These are phyloP conservation scores for Gryon sp. DNA, from an alignment of 1,140 invertebrate species.

Conservation along the genomic window DNA sequence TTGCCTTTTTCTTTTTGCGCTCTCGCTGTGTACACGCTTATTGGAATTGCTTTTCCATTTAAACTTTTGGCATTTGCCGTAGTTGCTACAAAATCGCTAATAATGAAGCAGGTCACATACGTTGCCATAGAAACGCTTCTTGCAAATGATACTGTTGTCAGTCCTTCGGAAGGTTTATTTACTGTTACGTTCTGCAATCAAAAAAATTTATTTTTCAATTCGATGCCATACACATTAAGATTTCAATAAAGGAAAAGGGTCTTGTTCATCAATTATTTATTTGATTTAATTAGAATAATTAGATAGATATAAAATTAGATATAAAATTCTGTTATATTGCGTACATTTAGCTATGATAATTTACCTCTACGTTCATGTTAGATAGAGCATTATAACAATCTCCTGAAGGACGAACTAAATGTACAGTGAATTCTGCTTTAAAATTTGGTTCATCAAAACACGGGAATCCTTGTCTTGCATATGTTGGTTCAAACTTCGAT, in stretches of 20 bases:
- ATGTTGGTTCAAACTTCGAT: slow-evolving; percentile 96
- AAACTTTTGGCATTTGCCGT: slow-evolving; percentile 81
- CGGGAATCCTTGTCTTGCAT: slow-evolving; percentile 94
- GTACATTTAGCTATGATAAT: not conserved
- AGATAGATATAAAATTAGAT: too few relatives aligned
- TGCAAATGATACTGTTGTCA: slow-evolving; percentile 84
- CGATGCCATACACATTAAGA: not conserved
- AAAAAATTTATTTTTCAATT: slow-evolving; percentile 37
- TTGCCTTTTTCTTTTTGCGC: slow-evolving; percentile 87
- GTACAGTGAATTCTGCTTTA: slow-evolving; percentile 92
- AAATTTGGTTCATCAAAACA: slow-evolving; percentile 97
- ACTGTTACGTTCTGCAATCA: slow-evolving; percentile 69
- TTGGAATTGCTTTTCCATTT: slow-evolving; percentile 80
- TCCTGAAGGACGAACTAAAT: slow-evolving; percentile 84
- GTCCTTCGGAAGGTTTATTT: slow-evolving; percentile 73
- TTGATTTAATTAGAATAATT: too few relatives aligned
- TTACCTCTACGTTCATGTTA: slow-evolving; percentile 85
- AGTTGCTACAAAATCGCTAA: slow-evolving; percentile 89
- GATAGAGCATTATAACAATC: slow-evolving; percentile 86
- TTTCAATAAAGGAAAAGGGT: too few relatives aligned
- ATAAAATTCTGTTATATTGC: not conserved
- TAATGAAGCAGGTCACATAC: slow-evolving; percentile 93
- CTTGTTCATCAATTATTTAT: too few relatives aligned
- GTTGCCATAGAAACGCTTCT: slow-evolving; percentile 94
- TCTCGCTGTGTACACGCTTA: slow-evolving; percentile 87